Conservation (phyloP, 2,797 vertebrate genomes). For the Cebuella pygmaea region DNA sequence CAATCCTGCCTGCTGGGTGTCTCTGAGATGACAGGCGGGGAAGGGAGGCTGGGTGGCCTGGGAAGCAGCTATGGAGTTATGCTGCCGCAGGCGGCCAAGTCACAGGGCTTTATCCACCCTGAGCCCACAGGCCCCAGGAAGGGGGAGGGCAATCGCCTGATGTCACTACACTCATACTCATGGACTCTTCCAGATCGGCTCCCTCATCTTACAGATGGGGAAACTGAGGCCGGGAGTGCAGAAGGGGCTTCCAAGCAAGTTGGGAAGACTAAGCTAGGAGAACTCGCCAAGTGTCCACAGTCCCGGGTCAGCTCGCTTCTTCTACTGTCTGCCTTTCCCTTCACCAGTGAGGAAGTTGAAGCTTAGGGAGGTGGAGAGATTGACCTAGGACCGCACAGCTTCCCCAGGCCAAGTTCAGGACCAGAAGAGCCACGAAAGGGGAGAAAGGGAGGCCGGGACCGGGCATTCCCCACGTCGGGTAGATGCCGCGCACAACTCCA, state of each 20-base stretch:
- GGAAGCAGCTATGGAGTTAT: too few relatives aligned
- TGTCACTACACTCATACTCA: not conserved
- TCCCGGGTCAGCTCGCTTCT: not conserved
- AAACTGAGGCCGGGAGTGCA: not conserved
- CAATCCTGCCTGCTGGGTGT: not conserved
- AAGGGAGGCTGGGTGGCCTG: not conserved
- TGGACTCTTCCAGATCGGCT: not conserved
- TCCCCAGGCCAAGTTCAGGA: not conserved
- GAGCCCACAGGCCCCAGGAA: not conserved
- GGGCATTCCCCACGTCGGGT: not conserved
- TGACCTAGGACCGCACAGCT: not conserved
- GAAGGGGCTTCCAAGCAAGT: not conserved
- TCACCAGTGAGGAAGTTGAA: not conserved
- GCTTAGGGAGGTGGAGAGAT: not conserved
- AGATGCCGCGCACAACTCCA: constrained; percentile 28
- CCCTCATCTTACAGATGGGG: not conserved
- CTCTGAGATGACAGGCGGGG: not conserved
- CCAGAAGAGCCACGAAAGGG: not conserved
- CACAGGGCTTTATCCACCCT: fast-evolving
- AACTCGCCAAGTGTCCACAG: not conserved
- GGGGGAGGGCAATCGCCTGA: too few relatives aligned
- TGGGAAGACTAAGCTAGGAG: not conserved
- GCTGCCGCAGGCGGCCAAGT: not conserved
- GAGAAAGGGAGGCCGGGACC: not conserved
- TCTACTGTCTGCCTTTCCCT: not conserved